Evolutionary conservation across 2,888 invertebrate genomes (phyloP).

Genomic region (Xanthia togata): DNA sequence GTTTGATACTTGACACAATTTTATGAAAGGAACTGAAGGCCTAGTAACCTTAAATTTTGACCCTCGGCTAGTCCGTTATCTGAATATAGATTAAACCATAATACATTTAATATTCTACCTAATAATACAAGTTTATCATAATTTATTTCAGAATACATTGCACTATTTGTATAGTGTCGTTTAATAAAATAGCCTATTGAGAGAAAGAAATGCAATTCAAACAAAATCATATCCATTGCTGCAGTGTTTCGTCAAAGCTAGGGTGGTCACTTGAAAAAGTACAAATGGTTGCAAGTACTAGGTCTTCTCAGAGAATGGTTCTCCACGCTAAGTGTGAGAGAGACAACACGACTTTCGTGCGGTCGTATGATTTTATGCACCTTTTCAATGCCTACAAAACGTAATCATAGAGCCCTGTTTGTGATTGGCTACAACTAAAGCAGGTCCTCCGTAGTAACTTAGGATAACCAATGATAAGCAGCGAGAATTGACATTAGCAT

Average conservation of each 20-base stretch:
- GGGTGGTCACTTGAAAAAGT: constrained; percentile 57
- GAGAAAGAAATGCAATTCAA: constrained; percentile 28
- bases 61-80: constrained; percentile 52
- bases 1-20: constrained; percentile 67
- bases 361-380: constrained; percentile 48
- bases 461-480: background rate
- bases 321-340: constrained; percentile 50
- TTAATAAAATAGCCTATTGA: constrained; percentile 32
- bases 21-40: constrained; percentile 62
- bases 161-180: constrained; percentile 41
- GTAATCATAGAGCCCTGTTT: background rate
- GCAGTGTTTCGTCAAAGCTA: constrained; percentile 40
- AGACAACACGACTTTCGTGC: constrained; percentile 57
- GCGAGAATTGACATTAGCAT: background rate
- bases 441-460: background rate
- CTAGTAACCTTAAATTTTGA: constrained; percentile 60
- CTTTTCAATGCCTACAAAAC: constrained; percentile 59
- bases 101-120: constrained; percentile 35
- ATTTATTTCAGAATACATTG: constrained; percentile 51
- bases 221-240: constrained; percentile 27
- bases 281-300: constrained; percentile 63
- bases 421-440: background rate
- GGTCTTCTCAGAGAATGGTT: constrained; percentile 61
- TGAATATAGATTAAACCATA: constrained; percentile 45
- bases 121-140: constrained; percentile 42